Conservation (phyloP, 2,888 invertebrate genomes). For the Lobophora halterata region DNA sequence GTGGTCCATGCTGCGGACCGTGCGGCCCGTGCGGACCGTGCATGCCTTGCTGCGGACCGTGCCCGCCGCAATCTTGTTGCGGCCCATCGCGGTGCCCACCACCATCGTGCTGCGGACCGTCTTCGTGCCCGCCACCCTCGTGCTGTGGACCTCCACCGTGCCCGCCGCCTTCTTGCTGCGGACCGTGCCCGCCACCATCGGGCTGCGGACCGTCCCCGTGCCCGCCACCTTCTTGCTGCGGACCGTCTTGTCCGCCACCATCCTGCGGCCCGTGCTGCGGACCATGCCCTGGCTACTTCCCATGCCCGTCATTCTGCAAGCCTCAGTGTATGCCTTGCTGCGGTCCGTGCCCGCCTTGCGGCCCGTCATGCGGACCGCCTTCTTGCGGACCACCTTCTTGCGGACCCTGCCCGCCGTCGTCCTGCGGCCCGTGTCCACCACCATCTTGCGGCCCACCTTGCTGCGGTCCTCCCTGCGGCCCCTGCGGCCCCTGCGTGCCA, state of each 20-base stretch:
- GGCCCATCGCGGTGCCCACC: conserved; percentile 29
- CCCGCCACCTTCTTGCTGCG: conserved; percentile 34
- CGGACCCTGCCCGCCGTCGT: conserved; percentile 21
- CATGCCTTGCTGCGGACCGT: conserved; percentile 28
- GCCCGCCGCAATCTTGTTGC: conserved; percentile 27
- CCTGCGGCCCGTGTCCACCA: conserved; percentile 12
- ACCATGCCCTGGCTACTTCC: conserved; percentile 13
- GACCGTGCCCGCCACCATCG: conserved; percentile 11
- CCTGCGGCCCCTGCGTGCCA: conserved; percentile 10
- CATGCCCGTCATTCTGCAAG: conserved; percentile 23
- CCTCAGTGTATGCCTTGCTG: conserved; percentile 9
- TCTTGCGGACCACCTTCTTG: conserved; percentile 1
- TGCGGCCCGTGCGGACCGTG: conserved; percentile 25
- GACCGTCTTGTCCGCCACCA: conserved; percentile 15
- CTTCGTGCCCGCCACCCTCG: conserved; percentile 27
- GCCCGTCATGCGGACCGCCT: conserved; percentile 4
- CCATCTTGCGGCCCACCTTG: conserved; percentile 1
- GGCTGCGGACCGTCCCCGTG: conserved; percentile 23
- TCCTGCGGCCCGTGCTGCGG: conserved; percentile 18
- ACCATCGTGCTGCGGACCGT: conserved; percentile 21
- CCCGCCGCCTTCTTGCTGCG: conserved; percentile 23
- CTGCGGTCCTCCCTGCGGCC: conserved; percentile 11
- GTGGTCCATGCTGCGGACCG: conserved; percentile 23
- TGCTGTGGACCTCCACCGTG: conserved; percentile 34
- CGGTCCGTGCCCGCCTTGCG: conserved; percentile 12